phyloP scores from a whole-genome alignment of 2,888 invertebrate genomes.

The Gandaritis pyraliata region DNA sequence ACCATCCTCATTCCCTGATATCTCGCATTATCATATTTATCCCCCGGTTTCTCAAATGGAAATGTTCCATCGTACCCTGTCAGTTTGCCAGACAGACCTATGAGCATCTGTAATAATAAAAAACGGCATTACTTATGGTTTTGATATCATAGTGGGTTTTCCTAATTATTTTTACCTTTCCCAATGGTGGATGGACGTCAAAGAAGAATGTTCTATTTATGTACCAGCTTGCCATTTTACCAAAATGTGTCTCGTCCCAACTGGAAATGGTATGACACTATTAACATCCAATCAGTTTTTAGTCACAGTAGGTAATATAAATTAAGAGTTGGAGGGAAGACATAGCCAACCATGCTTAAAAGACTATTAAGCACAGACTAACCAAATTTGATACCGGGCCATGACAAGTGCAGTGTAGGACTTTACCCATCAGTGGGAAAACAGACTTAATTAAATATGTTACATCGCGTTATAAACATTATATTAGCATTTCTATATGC shows the following conservation, averaged over 20 bases:
- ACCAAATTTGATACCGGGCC: too few species aligned
- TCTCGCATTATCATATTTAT: conserved; percentile 94
- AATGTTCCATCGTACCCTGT: conserved; percentile 97
- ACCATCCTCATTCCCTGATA: conserved; percentile 98
- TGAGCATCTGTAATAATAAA: conserved; percentile 91
- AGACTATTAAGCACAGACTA: too few species aligned
- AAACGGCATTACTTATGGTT: too few species aligned
- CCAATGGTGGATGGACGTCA: conserved; percentile 98
- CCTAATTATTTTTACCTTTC: conserved; percentile 87
- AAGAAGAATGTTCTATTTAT: conserved; percentile 98
- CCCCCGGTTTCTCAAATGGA: conserved; percentile 97
- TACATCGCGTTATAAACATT: too few species aligned
- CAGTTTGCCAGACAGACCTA: conserved; percentile 95
- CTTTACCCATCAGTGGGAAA: too few species aligned
- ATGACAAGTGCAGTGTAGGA: too few species aligned
- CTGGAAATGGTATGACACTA: conserved; percentile 74
- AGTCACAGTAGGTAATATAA: not conserved
- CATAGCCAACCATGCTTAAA: too few species aligned
- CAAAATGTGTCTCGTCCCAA: conserved; percentile 99
- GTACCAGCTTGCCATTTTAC: conserved; percentile 99
- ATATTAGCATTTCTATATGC: too few species aligned
- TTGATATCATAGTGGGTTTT: too few species aligned
- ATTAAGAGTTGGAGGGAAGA: too few species aligned
- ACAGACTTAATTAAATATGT: too few species aligned
- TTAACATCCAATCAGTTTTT: not conserved